Conservation (phyloP, 2,888 invertebrate species). For the Catocala fraxini region DNA sequence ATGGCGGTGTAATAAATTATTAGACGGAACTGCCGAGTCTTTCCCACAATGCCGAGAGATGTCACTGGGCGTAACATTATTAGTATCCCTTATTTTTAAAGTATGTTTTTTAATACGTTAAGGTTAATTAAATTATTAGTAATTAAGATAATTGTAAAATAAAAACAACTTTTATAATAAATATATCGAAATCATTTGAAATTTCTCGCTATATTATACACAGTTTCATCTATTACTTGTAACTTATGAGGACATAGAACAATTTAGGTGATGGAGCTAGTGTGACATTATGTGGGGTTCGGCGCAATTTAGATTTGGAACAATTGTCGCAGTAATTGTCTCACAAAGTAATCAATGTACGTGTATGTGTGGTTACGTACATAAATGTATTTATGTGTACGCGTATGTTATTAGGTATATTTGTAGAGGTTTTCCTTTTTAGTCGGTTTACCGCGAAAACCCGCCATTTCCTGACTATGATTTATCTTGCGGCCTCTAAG, state of each 20-base stretch:
- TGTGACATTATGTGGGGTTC: slow-evolving; percentile 9
- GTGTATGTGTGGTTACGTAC: neutral
- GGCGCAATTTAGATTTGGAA: slow-evolving; percentile 3
- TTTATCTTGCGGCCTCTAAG: slow-evolving; percentile 82
- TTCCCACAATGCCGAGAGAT: too few species aligned
- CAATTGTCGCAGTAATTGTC: slow-evolving; percentile 1
- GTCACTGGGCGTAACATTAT: too few species aligned
- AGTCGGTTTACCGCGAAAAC: slow-evolving; percentile 76
- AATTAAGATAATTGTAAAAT: too few species aligned
- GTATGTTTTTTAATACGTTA: too few species aligned
- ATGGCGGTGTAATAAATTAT: too few species aligned
- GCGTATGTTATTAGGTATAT: slow-evolving; percentile 55
- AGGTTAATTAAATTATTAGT: too few species aligned
- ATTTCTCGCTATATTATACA: too few species aligned
- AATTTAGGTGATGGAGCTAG: slow-evolving; percentile 2
- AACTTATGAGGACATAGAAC: neutral
- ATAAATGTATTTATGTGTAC: slow-evolving; percentile 6
- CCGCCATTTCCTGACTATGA: slow-evolving; percentile 84
- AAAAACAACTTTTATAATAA: too few species aligned
- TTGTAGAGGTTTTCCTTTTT: slow-evolving; percentile 70
- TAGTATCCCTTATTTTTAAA: too few species aligned
- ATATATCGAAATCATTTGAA: too few species aligned
- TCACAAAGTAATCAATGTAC: neutral
- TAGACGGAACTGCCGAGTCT: too few species aligned
- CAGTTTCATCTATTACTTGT: neutral